Evolutionary conservation across 30 jellyfish, hydroid and myxozoan genomes (phyloP), one percentile per base, ranked within the genome.

Genomic region (Mastigias papua): DNA sequence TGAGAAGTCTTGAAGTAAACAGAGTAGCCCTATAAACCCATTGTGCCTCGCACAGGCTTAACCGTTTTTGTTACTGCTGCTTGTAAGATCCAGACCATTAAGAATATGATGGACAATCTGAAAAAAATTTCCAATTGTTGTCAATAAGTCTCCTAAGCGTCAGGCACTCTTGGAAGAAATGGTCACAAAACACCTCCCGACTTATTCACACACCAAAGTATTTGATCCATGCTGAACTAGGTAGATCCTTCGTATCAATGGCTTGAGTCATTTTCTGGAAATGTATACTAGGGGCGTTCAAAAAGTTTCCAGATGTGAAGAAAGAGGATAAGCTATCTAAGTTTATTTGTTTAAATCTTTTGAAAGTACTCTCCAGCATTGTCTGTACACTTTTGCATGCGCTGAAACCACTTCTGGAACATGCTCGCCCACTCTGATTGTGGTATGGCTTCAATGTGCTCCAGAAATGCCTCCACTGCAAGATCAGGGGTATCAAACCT

Each of bases 121-220:
- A 9, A 60, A 60, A 5, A 20, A 2, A 57, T 76, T 76, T 34
- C 87, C 10, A 76, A 76, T 2, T 76, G 37, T 73, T 21, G 37
- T 76, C 34, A 76, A 16, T 37, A 76, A 48, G 17, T 76, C 87
- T 34, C 87, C 87, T 34, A 76, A 76, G 48, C 50, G 77, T 13
- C 87, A 78, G 27, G 23, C 22, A n/a, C 28, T 76, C 42, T 11
- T 37, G 54, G 37, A 73, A n/a, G 48, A 73, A 23, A 73, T 48
- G 84, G 84, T 73, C 8, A 73, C 8, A 31, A 29, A 30, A 73
- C 69, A 73, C 69, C 30, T 73, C n/a, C 84, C 84, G 7, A 8
- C 28, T 21, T 73, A 73, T 29, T 21, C 21, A 33, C 85, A 73
- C 19, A 1, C 32, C 35, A 50, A 33, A 33, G 35, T 73, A 73